Percentiles rank a stretch among this genome's conserved stretches.
These are phyloP conservation scores for Monopterus albus DNA, from an alignment of 2,113 vertebrate genomes.

Conservation along the genomic window DNA sequence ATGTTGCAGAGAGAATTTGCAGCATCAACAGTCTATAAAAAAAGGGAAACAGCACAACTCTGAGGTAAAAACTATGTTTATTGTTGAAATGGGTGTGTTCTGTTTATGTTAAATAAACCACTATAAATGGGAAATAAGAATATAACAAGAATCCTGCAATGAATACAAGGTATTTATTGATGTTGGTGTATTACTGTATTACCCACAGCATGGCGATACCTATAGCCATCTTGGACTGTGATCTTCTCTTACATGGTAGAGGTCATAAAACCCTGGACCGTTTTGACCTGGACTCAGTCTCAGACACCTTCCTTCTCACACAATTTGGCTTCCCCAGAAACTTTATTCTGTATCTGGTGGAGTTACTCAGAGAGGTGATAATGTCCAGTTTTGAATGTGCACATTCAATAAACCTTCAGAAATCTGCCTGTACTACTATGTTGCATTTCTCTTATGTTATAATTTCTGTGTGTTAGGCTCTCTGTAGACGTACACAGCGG, in stretches of 20 bases:
- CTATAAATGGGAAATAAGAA: too few species aligned
- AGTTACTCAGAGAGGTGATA: slow-evolving; percentile 82
- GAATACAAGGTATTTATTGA: background rate
- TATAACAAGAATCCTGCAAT: too few species aligned
- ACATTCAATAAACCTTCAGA: too few species aligned
- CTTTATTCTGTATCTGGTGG: slow-evolving; percentile 94
- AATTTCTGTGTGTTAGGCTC: slow-evolving; percentile 40
- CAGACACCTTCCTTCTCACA: slow-evolving; percentile 89
- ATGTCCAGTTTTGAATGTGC: background rate
- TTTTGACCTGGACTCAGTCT: slow-evolving; percentile 92
- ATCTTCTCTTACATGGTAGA: slow-evolving; percentile 93
- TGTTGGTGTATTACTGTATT: background rate
- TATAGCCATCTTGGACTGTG: slow-evolving; percentile 93
- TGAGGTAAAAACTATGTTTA: too few species aligned
- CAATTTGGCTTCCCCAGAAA: slow-evolving; percentile 93
- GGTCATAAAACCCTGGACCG: slow-evolving; percentile 94
- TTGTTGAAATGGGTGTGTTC: too few species aligned
- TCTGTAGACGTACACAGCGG: slow-evolving; percentile 91
- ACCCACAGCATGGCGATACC: slow-evolving; percentile 87
- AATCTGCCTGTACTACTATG: background rate
- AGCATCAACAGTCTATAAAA: too few species aligned
- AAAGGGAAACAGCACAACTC: too few species aligned
- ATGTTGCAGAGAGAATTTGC: too few species aligned
- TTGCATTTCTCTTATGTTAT: background rate
- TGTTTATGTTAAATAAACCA: too few species aligned